Conservation (phyloP, 1,140 invertebrate species). For the Diabrotica virgifera region DNA sequence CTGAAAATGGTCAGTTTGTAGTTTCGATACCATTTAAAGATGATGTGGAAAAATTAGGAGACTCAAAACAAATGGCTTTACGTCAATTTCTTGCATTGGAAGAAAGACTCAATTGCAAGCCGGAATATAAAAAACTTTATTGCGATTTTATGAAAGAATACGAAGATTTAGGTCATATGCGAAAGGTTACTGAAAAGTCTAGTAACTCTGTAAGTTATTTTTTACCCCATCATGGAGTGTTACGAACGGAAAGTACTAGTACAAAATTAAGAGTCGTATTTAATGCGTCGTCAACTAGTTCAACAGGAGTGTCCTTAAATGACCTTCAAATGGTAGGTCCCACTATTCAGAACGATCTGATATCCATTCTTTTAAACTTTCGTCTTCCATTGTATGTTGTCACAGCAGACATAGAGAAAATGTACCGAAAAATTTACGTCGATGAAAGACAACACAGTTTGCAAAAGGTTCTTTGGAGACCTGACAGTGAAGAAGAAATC, state of each 20-base stretch:
- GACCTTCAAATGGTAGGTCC: slow-evolving; percentile 30
- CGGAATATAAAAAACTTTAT: slow-evolving; percentile 29
- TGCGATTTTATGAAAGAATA: slow-evolving; percentile 41
- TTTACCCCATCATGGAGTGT: slow-evolving; percentile 37
- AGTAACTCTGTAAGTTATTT: slow-evolving; percentile 19
- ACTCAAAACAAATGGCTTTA: slow-evolving; percentile 22
- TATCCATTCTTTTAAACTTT: slow-evolving; percentile 34
- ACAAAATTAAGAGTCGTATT: slow-evolving; percentile 25
- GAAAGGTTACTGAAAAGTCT: too few species aligned
- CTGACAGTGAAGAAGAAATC: slow-evolving; percentile 22
- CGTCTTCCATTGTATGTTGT: slow-evolving; percentile 24
- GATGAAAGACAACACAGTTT: slow-evolving; percentile 33
- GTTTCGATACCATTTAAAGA: slow-evolving; percentile 23
- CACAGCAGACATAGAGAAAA: slow-evolving; percentile 47
- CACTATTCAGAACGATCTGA: slow-evolving; percentile 35
- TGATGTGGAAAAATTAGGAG: slow-evolving; percentile 12
- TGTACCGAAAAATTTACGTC: slow-evolving; percentile 50
- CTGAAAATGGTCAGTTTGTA: slow-evolving; percentile 16
- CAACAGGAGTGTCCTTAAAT: slow-evolving; percentile 34
- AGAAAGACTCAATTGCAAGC: slow-evolving; percentile 29
- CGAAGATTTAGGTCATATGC: slow-evolving; percentile 36
- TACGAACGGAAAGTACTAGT: slow-evolving; percentile 25
- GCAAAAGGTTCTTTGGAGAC: not conserved
- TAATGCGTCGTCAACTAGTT: slow-evolving; percentile 25
- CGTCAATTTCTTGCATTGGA: slow-evolving; percentile 33